Conservation (phyloP, 2,113 vertebrate species). For the Elephantulus edwardii region DNA sequence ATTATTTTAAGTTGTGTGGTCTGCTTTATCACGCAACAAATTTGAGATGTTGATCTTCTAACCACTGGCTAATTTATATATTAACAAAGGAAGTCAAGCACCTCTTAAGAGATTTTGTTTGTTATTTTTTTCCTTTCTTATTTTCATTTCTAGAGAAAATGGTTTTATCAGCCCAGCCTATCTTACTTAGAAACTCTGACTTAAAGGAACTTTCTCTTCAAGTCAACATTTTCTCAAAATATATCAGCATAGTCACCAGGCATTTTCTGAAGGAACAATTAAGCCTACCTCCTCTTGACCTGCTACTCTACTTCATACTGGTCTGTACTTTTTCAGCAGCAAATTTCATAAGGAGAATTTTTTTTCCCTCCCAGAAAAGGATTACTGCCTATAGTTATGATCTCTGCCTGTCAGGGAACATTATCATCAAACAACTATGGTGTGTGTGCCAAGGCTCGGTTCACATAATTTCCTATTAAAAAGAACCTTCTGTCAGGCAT, state of each 20-base stretch:
- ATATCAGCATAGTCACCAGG: background rate
- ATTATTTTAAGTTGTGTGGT: background rate
- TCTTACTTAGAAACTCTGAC: conserved; percentile 50
- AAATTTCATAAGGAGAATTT: conserved; percentile 6
- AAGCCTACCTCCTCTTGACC: background rate
- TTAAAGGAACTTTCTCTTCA: conserved; percentile 44
- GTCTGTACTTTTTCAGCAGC: background rate
- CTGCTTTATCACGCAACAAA: conserved; percentile 70
- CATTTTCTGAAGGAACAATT: conserved; percentile 42
- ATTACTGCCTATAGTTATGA: background rate
- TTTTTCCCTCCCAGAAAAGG: background rate
- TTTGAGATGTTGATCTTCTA: conserved; percentile 58
- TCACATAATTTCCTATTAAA: conserved; percentile 44
- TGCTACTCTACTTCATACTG: background rate
- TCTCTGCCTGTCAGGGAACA: conserved; percentile 23
- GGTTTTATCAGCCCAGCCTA: conserved; percentile 44
- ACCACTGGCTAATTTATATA: conserved; percentile 57
- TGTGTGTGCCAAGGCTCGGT: background rate
- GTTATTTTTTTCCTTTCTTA: conserved; percentile 15
- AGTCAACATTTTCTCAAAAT: conserved; percentile 10
- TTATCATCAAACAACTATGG: background rate
- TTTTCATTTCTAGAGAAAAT: conserved; percentile 58
- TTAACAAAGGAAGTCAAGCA: conserved; percentile 66
- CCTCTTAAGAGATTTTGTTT: conserved; percentile 61
- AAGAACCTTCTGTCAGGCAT: background rate